Conservation (phyloP, 2,113 vertebrate species). For the Sapajus apella region DNA sequence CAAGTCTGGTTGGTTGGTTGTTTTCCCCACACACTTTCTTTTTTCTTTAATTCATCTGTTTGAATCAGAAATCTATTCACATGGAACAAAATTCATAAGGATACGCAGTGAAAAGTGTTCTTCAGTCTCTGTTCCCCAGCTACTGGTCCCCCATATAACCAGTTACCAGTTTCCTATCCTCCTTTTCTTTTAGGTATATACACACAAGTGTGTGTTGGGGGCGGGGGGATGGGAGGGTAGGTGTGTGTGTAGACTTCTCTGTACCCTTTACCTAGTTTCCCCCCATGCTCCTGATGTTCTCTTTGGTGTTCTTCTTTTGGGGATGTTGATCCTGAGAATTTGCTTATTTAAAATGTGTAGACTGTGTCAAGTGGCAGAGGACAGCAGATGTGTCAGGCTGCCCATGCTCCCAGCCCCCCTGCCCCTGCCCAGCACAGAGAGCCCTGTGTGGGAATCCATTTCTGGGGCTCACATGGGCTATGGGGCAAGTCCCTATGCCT, state of each 20-base stretch:
- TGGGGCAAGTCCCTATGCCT: background rate
- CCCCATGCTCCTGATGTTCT: background rate
- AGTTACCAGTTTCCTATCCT: background rate
- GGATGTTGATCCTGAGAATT: background rate
- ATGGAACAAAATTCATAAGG: background rate
- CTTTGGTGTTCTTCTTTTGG: background rate
- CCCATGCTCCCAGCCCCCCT: too few relatives aligned
- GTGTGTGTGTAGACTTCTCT: background rate
- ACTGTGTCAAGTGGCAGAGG: background rate
- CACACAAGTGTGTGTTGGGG: background rate
- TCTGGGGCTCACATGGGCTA: background rate
- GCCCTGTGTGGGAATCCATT: accelerated
- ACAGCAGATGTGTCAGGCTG: background rate
- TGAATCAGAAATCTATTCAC: slow-evolving; percentile 20
- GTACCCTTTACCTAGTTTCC: background rate
- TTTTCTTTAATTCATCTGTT: slow-evolving; percentile 6
- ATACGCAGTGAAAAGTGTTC: background rate
- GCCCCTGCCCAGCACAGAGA: accelerated
- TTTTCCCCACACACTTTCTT: background rate
- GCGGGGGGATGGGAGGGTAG: background rate
- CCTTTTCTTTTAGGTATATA: background rate
- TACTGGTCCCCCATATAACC: background rate
- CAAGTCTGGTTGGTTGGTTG: background rate
- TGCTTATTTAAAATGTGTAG: background rate
- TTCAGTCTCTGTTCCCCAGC: background rate